Base-by-base conservation (phyloP, 2,797 vertebrate species). In the Natrix natrix region DNA sequence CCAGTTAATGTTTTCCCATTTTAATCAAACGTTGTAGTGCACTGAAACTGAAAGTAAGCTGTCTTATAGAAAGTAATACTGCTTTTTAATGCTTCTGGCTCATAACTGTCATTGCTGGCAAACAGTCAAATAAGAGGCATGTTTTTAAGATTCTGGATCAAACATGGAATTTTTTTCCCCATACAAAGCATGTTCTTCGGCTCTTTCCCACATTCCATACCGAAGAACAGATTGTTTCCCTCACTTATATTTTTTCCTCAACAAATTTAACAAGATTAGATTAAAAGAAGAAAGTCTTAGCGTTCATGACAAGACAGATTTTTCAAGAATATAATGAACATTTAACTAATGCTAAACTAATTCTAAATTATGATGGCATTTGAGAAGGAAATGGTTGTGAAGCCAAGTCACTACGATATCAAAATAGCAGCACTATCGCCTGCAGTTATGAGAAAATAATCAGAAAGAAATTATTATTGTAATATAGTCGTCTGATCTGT, bases 301-400 rank as follows among this genome's bases (percentile, higher is more conserved):
- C 4, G 1, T 52, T n/a, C 26, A 32, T 22, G 60, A 48, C 61
- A 66, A 90, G 48, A 3, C 26, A 66, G 60, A 90, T 43, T 54
- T 32, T 90, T 48, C 43, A 55, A 83, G 74, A 83, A 83, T 32
- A 66, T 28, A 54, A 48, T n/a, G 8, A 66, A 28, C 48, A 52
- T 66, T 66, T 90, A 66, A n/a, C 17, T 74, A 86, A 1, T n/a
- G 24, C 61, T 88, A 93, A 94, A 92, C 17, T 74, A 86, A 1
- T n/a, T 26, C 61, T 88, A 93, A 94, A 92, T 4, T 52, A 28
- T 55, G 57, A 86, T n/a, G 37, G 37, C 54, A 86, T 48, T 14
- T 7, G 63, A 59, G 60, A 66, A 57, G 37, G 0, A 66, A 86
- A 28, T 28, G 59, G 86, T 17, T 83, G 10, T 3, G 16, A 89